phyloP scores from a whole-genome alignment of 2,113 vertebrate genomes.

The Melanostigma gelatinosum region DNA sequence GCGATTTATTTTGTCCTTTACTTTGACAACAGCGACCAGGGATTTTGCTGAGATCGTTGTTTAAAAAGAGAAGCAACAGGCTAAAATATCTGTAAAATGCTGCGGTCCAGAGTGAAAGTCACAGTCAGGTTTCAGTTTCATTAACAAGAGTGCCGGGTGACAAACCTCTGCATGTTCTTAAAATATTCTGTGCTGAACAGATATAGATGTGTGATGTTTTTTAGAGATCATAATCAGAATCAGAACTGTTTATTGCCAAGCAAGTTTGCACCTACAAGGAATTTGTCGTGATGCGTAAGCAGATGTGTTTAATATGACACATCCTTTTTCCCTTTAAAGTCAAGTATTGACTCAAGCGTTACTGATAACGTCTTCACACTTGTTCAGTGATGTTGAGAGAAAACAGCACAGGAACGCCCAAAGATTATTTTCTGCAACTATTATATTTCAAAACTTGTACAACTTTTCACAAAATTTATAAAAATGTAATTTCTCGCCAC shows the following conservation, averaged over 20 bases:
- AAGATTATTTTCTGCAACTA: not conserved
- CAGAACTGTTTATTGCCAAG: no score
- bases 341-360: conserved; percentile 6
- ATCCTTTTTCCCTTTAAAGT: not conserved
- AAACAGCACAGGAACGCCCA: not conserved
- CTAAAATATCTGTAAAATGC: not conserved
- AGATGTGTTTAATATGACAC: not conserved
- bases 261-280: no score
- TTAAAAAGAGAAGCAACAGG: not conserved
- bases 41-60: not conserved
- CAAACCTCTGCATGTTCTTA: not conserved
- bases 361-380: not conserved
- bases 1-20: conserved; percentile 23
- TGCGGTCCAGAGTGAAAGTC: not conserved
- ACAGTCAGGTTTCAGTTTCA: not conserved
- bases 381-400: not conserved
- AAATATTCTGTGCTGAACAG: not conserved
- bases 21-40: conserved; percentile 21
- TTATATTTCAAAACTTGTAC: not conserved
- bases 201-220: not conserved
- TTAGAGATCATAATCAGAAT: not conserved
- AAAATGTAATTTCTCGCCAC: not conserved
- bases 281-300: no score
- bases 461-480: not conserved
- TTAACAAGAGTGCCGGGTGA: not conserved